These are phyloP conservation scores for Papilio polytes DNA, from an alignment of 1,140 invertebrate genomes.

Conservation along the genomic window DNA sequence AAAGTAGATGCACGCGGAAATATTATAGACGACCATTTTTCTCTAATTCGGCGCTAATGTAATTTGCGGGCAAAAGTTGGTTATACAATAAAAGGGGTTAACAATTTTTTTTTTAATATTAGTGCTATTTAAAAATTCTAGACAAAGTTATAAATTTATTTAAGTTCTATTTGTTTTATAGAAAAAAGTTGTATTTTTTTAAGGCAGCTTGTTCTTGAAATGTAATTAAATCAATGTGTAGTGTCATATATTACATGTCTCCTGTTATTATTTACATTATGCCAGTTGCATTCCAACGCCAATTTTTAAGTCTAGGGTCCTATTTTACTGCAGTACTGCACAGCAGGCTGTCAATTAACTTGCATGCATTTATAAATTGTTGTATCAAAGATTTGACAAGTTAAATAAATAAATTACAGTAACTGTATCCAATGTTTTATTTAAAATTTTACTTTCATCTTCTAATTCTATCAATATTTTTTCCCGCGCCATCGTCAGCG, in stretches of 20 bases:
- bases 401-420: neutral
- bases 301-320: too few species aligned
- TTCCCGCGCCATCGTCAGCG: too few species aligned
- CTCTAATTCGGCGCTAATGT: too few species aligned
- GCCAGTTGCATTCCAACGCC: too few species aligned
- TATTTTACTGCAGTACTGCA: too few species aligned
- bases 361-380: neutral
- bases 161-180: constrained; percentile 4
- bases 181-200: neutral
- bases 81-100: constrained; percentile 1
- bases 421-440: neutral
- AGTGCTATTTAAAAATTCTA: constrained; percentile 30
- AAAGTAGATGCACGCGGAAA: too few species aligned
- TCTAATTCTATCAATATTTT: too few species aligned
- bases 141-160: constrained; percentile 25
- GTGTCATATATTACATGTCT: too few species aligned
- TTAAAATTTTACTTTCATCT: neutral
- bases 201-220: constrained; percentile 20
- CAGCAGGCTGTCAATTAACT: neutral
- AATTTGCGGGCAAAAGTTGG: too few species aligned
- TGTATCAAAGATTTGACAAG: constrained; percentile 5
- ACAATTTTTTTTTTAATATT: neutral
- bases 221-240: neutral
- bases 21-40: too few species aligned
- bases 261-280: too few species aligned